Base-by-base conservation (phyloP, 2,888 invertebrate species). In the Epistrophe eligans region DNA sequence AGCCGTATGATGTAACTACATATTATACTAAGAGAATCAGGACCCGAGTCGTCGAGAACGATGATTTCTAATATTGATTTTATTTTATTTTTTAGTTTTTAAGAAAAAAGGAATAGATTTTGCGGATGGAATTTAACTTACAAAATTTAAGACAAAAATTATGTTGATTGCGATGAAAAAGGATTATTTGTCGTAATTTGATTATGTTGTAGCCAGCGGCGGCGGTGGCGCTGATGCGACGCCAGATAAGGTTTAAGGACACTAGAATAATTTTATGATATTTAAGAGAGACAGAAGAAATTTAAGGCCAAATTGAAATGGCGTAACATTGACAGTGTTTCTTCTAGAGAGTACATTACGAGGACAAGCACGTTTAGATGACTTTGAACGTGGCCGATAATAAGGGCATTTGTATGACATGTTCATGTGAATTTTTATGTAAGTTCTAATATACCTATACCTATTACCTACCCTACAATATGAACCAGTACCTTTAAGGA, bases 31-130 rank as follows among this genome's bases (percentile, higher is more conserved):
- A 67, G 15, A 43, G 43, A 38, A 43, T 9, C 6, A n/a, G 1
- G 17, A 2, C 8, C 9, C 0, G 4, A 24, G 24, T 24, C 24
- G 5, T 10, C 13, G 48, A 35, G 19, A n/a, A 45, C 64, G 17
- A 48, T 28, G 38, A 79, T 17, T 77, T 79, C 24, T 24, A 24
- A 28, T 15, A 79, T 84, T 72, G 83, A 83, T 83, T 79, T 71
- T 67, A 0, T 77, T 15, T 19, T 19, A 4, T 60, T 62, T 24
- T 74, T 17, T 52, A 13, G 10, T 58, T 9, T 40, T 19, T 15
- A n/a, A 24, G 35, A 32, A 67, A 24, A 9, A 35, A 74, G 73
- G 11, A 9, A 32, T 17, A 66, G 45, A 45, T 17, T 71, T 11
- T 35, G 35, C 9, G 24, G 71, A 84, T 43, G 43, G 38, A 67